A percentile compares a stretch with the other conserved stretches of the same genome.
phyloP scores from a whole-genome alignment of 2,797 vertebrate species.

The Notamacropus eugenii region DNA sequence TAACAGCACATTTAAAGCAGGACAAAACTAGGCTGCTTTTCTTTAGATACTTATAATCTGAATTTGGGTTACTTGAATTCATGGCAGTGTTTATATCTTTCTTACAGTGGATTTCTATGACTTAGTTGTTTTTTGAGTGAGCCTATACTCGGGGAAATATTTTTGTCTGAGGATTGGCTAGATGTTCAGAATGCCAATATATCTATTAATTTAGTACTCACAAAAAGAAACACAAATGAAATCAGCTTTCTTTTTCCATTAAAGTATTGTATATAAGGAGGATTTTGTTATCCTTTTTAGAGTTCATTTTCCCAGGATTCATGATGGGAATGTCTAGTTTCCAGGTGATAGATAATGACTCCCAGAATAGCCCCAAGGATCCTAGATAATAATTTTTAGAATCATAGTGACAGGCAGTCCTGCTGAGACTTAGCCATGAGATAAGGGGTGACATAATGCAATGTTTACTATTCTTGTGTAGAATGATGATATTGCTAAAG shows the following conservation, averaged over 20 bases:
- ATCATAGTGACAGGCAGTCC: too few species aligned
- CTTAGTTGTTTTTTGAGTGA: not conserved
- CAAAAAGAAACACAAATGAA: not conserved
- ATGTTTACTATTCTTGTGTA: too few species aligned
- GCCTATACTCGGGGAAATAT: not conserved
- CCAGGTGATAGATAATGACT: too few species aligned
- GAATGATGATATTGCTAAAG: too few species aligned
- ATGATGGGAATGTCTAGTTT: too few species aligned
- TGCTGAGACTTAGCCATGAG: too few species aligned
- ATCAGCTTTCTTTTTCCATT: not conserved
- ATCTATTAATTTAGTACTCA: not conserved
- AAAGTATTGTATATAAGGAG: too few species aligned
- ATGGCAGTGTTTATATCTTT: not conserved
- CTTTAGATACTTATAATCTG: not conserved
- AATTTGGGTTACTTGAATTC: not conserved
- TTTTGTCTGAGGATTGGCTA: not conserved
- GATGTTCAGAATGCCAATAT: not conserved
- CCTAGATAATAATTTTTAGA: too few species aligned
- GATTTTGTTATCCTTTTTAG: too few species aligned
- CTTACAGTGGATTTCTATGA: not conserved
- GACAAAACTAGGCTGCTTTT: not conserved
- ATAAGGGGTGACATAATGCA: too few species aligned
- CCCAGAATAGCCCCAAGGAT: too few species aligned
- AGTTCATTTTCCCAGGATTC: too few species aligned
- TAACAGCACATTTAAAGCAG: not conserved